Conservation (phyloP, 2,888 invertebrate species). For the Sphaerophoria taeniata region DNA sequence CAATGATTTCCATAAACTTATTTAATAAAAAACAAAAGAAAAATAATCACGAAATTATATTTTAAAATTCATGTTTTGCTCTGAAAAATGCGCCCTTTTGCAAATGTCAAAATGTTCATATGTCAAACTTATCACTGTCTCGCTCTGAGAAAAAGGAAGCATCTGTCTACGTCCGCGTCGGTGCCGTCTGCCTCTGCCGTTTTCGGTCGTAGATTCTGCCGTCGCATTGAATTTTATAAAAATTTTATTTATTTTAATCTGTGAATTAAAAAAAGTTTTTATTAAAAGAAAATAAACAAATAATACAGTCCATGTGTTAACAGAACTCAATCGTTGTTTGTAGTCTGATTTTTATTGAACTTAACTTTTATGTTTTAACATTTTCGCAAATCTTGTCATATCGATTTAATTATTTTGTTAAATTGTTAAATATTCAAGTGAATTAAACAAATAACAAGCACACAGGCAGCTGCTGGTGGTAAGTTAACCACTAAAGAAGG, state of each 20-base stretch:
- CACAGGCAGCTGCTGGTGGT: slow-evolving; percentile 1
- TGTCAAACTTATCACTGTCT: not conserved
- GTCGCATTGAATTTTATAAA: not conserved
- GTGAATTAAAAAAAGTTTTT: not conserved
- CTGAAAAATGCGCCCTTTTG: slow-evolving; percentile 6
- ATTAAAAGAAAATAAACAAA: not conserved
- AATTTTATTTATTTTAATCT: not conserved
- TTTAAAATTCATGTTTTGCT: too few species aligned
- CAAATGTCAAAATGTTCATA: slow-evolving; percentile 4
- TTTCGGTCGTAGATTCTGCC: not conserved
- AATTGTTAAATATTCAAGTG: slow-evolving; percentile 21
- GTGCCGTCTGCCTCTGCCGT: slow-evolving; percentile 11
- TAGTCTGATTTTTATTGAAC: not conserved
- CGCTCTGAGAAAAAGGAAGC: not conserved
- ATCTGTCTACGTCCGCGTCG: not conserved
- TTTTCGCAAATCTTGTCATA: slow-evolving; percentile 12
- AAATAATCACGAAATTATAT: too few species aligned
- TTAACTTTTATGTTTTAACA: not conserved
- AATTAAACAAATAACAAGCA: not conserved
- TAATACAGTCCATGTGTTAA: not conserved
- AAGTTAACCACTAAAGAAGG: not conserved
- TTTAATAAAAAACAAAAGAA: too few species aligned
- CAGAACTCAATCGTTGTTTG: not conserved
- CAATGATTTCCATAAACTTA: too few species aligned
- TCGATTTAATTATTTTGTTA: slow-evolving; percentile 27